Evolutionary conservation across 2,888 invertebrate genomes (phyloP), one percentile per base, ranked within the genome.

Genomic region (Catocala nupta): DNA sequence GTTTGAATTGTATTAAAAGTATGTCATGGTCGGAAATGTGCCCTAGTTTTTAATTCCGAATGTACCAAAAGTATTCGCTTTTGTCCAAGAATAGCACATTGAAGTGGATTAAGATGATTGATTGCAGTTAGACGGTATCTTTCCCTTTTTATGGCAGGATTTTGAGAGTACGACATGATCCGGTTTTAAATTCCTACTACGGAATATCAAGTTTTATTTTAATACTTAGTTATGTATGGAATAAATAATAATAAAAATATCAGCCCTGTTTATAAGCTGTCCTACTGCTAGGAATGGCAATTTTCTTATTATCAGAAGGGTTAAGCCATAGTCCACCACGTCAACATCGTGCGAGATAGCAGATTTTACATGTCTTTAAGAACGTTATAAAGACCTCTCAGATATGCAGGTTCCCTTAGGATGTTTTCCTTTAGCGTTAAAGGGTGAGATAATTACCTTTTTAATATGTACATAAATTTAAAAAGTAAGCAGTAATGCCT

Each of bases 51-150:
- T 53, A 43, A 53, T 43, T 51, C 36, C 8, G 33, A 50, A 33
- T 52, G 52, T 59, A 56, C 62, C 62, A 61, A 70, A 59, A 63
- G 51, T 47, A 47, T 48, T 16, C 10, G 16, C 58, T 51, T 75
- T 70, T 70, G 62, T 73, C 45, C 44, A 65, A 44, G 55, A 25
- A 43, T 42, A 50, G 47, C 25, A 12, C 33, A 13, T 13, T 47
- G 47, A 12, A 69, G 58, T 47, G 70, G 66, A 60, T 76, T 73
- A 60, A 66, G 45, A 67, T 67, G 77, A 74, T 60, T 70, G 77
- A 74, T 74, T 70, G 74, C 62, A 77, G 64, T 60, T 55, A 54
- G 9, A 73, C 25, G 33, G 59, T 61, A 59, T 72, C 65, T 68
- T 48, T 48, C 50, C 7, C 47, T 63, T 75, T 61, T 50, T 25